Conservation (phyloP, 1,140 invertebrate genomes). For the Leptinotarsa defecta region DNA sequence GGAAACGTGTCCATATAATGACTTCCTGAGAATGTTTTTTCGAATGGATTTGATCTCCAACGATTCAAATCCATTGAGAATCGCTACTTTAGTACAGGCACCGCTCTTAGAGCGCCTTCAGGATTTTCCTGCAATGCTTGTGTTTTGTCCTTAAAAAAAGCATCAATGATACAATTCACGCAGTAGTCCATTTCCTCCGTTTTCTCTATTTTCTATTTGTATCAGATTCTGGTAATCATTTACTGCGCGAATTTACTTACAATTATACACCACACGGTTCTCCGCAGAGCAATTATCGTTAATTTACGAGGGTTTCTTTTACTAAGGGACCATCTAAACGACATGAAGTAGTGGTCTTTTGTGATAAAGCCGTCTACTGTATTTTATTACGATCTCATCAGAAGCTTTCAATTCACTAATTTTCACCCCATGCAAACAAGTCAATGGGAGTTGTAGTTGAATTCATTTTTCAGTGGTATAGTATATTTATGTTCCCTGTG, state of each 20-base stretch:
- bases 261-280: neutral
- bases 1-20: too few species aligned
- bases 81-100: too few species aligned
- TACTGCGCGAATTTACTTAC: neutral
- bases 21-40: too few species aligned
- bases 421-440: too few species aligned
- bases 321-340: conserved; percentile 14
- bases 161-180: neutral
- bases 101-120: too few species aligned
- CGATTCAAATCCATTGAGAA: too few species aligned
- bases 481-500: too few species aligned
- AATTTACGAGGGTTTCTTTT: conserved; percentile 39
- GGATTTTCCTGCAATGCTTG: too few species aligned
- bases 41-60: too few species aligned
- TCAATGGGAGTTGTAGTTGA: too few species aligned
- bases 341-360: conserved; percentile 23
- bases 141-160: too few species aligned
- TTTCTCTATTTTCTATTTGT: neutral
- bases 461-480: too few species aligned
- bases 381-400: conserved; percentile 39
- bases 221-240: neutral
- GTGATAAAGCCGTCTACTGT: conserved; percentile 34
- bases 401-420: neutral
- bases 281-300: conserved; percentile 39
- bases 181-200: neutral